These are phyloP conservation scores for Standfussiana lucernea DNA, from an alignment of 2,888 invertebrate genomes.

Conservation along the genomic window DNA sequence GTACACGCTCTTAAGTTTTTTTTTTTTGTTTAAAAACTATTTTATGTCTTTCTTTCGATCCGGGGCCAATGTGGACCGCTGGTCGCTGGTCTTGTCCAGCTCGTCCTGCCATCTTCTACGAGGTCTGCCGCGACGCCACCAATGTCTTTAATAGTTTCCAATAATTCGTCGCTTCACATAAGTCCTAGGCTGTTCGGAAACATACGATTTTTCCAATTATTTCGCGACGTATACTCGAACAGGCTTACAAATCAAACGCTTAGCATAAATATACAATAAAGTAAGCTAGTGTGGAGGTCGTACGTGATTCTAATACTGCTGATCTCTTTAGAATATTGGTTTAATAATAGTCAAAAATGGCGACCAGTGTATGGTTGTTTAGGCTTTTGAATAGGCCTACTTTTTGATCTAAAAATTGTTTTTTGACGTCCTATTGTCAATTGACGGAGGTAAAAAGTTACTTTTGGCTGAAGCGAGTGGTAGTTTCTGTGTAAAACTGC, in stretches of 20 bases:
- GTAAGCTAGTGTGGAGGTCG: constrained; percentile 55
- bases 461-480: no score
- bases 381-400: not conserved
- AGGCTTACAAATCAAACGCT: constrained; percentile 74
- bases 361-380: not conserved
- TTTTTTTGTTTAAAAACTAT: no score
- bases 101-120: no score
- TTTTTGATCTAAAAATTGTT: not conserved
- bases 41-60: no score
- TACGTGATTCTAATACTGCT: constrained; percentile 68
- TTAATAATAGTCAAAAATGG: constrained; percentile 60
- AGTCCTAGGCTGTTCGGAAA: not conserved
- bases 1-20: no score
- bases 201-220: not conserved
- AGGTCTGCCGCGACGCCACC: no score
- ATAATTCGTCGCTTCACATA: not conserved
- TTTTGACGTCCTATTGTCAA: no score
- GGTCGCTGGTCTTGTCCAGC: no score
- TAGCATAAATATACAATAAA: constrained; percentile 76
- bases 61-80: no score
- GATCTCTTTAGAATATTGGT: constrained; percentile 52
- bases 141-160: no score
- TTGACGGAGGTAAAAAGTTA: no score
- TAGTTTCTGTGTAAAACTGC: no score
- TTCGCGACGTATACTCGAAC: constrained; percentile 21